These are phyloP conservation scores for Dicranocentrus wangi DNA, from an alignment of 2,888 invertebrate genomes.

Conservation along the genomic window DNA sequence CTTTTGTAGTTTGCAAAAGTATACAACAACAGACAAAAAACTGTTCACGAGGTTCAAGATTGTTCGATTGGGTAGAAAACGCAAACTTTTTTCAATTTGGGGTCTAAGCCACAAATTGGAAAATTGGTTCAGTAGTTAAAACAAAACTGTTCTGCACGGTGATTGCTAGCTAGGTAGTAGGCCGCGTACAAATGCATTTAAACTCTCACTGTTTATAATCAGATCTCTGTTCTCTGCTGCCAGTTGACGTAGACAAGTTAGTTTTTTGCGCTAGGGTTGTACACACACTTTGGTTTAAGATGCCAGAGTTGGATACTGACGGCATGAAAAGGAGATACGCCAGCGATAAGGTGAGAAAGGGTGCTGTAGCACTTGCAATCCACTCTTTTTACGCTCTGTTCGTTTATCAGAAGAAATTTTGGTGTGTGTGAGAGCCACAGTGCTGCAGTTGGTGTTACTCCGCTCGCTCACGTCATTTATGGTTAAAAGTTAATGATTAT, in stretches of 20 bases:
- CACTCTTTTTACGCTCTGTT: slow-evolving; percentile 40
- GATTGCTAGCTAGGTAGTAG: not conserved
- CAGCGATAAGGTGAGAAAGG: not conserved
- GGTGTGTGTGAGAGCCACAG: slow-evolving; percentile 8
- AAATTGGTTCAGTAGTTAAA: slow-evolving; percentile 8
- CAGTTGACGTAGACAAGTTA: slow-evolving; percentile 52
- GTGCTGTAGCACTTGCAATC: slow-evolving; percentile 11
- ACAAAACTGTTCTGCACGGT: slow-evolving; percentile 7
- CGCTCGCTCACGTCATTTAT: slow-evolving; percentile 40
- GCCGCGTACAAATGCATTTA: too few relatives aligned
- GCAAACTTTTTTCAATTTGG: not conserved
- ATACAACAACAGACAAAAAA: too few relatives aligned
- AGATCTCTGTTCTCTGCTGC: slow-evolving; percentile 37
- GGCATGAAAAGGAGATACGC: not conserved
- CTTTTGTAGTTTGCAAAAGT: not conserved
- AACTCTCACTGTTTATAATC: slow-evolving; percentile 58
- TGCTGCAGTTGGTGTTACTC: slow-evolving; percentile 1
- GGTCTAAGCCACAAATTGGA: too few relatives aligned
- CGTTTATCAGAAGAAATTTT: slow-evolving; percentile 10
- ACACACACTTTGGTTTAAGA: slow-evolving; percentile 38
- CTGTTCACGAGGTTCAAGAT: slow-evolving; percentile 13
- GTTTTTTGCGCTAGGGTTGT: slow-evolving; percentile 18
- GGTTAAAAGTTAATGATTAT: slow-evolving; percentile 47
- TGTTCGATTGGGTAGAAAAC: not conserved
- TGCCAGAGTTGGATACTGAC: slow-evolving; percentile 17